A percentile compares a stretch with the other conserved stretches of the same genome.
Evolutionary conservation across 2,888 invertebrate species (phyloP).

Genomic region (Apotomis turbidana): DNA sequence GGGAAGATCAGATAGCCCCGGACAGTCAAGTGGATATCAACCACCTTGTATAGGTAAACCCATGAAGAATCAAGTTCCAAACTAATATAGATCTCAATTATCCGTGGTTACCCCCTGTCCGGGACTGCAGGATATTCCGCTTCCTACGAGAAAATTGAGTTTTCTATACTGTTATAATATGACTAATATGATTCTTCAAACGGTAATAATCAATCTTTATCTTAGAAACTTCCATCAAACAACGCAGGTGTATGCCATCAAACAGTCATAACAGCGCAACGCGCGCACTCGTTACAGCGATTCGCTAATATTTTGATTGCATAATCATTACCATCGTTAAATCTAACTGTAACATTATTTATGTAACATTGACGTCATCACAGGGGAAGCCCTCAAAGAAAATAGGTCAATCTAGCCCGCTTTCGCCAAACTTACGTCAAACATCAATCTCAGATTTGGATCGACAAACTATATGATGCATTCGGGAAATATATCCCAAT

Average conservation of each 20-base stretch:
- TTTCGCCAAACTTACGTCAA: constrained; percentile 69
- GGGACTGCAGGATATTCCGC: no score
- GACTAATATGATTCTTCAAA: no score
- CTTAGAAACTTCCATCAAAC: constrained; percentile 1
- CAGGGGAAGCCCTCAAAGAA: constrained; percentile 62
- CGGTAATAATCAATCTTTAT: background rate
- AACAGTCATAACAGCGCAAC: constrained; percentile 13
- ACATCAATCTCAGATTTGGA: constrained; percentile 53
- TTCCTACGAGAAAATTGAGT: no score
- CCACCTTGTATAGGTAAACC: no score
- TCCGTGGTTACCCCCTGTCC: no score
- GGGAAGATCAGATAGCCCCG: no score
- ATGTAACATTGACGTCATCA: constrained; percentile 73
- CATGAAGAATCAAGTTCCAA: no score
- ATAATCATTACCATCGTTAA: constrained; percentile 59
- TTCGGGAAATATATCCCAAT: constrained; percentile 41
- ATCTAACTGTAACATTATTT: constrained; percentile 50
- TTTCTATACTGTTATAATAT: no score
- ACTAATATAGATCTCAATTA: no score
- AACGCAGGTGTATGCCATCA: background rate
- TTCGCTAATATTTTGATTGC: constrained; percentile 64
- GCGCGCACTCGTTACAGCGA: constrained; percentile 31
- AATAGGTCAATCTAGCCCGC: constrained; percentile 72
- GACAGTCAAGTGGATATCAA: no score
- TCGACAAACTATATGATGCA: constrained; percentile 49